Evolutionary conservation across 2,888 invertebrate species (phyloP), one percentile per base, ranked within the genome.

Genomic region (Argyra leucocephala): DNA sequence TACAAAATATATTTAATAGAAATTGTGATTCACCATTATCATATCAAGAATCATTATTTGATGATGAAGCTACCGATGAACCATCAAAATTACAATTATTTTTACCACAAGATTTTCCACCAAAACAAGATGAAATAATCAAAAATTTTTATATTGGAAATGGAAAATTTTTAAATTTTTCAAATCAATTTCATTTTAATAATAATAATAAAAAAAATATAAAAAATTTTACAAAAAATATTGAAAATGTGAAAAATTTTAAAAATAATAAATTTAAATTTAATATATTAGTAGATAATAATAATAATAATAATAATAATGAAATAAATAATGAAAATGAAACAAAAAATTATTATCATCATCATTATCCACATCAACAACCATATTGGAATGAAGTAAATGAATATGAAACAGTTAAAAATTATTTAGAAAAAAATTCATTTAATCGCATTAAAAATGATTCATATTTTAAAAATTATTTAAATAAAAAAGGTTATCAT

Each of bases 381-480:
- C 75, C 77, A 0, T 76, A 76, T 66, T 76, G 76, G 64, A 76
- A 78, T 69, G 78, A 78, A 67, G 76, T 77, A 0, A 62, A 76
- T n/a, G 79, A 79, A 66, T 76, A 76, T 70, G 74, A 76, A 21
- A 69, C 79, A 64, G 73, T 79, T 23, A 76, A 78, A 66, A 77
- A 79, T 64, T 79, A 79, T 65, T 71, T 79, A 37, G 78, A 79
- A 66, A 76, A 75, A n/a, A 78, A 78, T 69, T 77, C 77, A 1
- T 79, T 78, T 66, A 77, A 79, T 1, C 79, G 79, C 57, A 79
- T 79, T 62, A 76, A 77, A 62, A 78, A 78, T 67, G 79, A 79
- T 67, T 71, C 69, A 0, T 76, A 78, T 60, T 79, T 79, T 63
- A 78, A 77, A 67, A 74, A 76, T 18, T 79, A 79, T 70, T 68